phyloP scores from a whole-genome alignment of 2,888 invertebrate genomes.

The Heliconius ethilla region DNA sequence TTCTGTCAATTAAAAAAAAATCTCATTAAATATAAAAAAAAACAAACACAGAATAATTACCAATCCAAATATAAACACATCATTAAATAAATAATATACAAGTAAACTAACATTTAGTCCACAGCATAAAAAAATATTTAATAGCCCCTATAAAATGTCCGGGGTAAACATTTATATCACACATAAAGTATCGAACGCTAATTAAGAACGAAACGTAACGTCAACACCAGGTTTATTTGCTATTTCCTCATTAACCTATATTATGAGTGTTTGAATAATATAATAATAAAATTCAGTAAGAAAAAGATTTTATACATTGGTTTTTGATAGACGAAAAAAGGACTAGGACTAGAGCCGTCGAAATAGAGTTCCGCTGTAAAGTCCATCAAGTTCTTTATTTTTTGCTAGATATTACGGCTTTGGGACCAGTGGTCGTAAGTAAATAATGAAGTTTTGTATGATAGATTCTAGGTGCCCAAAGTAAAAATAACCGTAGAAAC shows the following conservation, averaged over 20 bases:
- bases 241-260: constrained; percentile 28
- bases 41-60: neutral
- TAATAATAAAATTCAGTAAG: constrained; percentile 4
- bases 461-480: too few relatives aligned
- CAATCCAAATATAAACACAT: neutral
- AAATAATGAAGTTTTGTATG: too few relatives aligned
- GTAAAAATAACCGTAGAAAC: too few relatives aligned
- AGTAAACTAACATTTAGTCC: constrained; percentile 19
- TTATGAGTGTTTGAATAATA: constrained; percentile 1
- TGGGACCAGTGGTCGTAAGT: too few relatives aligned
- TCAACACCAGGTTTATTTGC: constrained; percentile 26
- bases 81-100: constrained; percentile 6
- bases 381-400: neutral
- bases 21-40: neutral
- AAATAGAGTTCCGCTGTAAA: neutral
- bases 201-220: constrained; percentile 24
- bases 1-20: too few relatives aligned
- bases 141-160: constrained; percentile 10
- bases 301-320: neutral
- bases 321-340: neutral
- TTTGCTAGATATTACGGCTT: neutral
- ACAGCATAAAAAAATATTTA: constrained; percentile 13
- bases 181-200: constrained; percentile 18
- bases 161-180: constrained; percentile 22
- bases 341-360: neutral